Evolutionary conservation across 1,140 invertebrate species (phyloP).

Genomic region (Frieseomelitta varia): DNA sequence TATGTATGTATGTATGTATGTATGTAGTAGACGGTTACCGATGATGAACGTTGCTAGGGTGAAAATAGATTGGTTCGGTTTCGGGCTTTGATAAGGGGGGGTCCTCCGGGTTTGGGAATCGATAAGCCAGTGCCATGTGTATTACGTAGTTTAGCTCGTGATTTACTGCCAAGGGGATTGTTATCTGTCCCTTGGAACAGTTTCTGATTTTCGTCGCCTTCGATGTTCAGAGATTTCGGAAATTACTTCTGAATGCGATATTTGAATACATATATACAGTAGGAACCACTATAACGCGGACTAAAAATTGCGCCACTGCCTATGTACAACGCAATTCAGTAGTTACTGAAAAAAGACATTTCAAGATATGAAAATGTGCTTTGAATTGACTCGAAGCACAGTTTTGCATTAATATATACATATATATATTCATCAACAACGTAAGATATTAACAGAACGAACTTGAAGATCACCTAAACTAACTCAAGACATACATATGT

Average conservation of each 20-base stretch:
- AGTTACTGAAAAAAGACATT: no score
- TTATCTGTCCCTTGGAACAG: background rate
- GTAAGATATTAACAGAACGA: background rate
- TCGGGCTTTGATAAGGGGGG: background rate
- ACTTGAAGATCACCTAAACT: background rate
- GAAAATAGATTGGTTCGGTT: conserved; percentile 8
- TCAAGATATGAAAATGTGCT: no score
- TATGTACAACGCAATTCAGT: no score
- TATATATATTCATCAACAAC: no score
- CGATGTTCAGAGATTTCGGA: background rate
- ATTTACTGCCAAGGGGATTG: background rate
- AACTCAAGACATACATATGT: background rate
- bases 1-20: no score
- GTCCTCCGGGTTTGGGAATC: background rate
- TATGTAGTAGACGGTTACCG: background rate
- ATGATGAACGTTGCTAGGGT: background rate
- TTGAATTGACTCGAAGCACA: no score
- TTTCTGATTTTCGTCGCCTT: background rate
- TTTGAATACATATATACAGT: no score
- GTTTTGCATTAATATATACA: background rate
- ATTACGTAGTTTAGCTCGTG: background rate
- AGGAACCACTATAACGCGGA: no score
- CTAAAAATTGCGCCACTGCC: no score
- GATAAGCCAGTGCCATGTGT: background rate
- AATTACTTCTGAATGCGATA: background rate